Percentiles rank a stretch among this genome's conserved stretches.
Evolutionary conservation across 2,797 vertebrate genomes (phyloP).

Genomic region (Sebastiscus tertius): DNA sequence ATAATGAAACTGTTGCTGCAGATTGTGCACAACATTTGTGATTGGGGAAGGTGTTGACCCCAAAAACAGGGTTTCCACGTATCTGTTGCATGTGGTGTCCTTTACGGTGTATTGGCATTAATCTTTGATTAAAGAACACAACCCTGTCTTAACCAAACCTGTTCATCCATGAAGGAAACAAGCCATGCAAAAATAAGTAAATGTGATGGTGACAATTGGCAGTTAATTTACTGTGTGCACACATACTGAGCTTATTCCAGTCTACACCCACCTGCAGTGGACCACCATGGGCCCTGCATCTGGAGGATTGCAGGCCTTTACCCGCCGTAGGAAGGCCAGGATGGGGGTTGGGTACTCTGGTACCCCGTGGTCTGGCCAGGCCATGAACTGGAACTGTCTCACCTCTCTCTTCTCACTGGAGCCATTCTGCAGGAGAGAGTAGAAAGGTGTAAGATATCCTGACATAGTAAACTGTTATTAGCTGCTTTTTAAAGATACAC

Average conservation of each 20-base stretch:
- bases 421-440: conserved; percentile 84
- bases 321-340: conserved; percentile 92
- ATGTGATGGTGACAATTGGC: not conserved
- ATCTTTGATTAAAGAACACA: conserved; percentile 3
- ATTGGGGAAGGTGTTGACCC: not conserved
- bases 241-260: not conserved
- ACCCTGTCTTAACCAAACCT: not conserved
- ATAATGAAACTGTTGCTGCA: conserved; percentile 1
- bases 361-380: conserved; percentile 96
- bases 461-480: not conserved
- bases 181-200: not conserved
- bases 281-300: conserved; percentile 96
- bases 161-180: not conserved
- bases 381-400: conserved; percentile 98
- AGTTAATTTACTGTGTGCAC: not conserved
- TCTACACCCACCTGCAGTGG: conserved; percentile 90
- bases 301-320: conserved; percentile 93
- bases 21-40: not conserved
- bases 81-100: not conserved
- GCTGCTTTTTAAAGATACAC: conserved; percentile 13
- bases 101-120: not conserved
- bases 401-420: conserved; percentile 95
- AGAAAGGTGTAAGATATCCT: not conserved
- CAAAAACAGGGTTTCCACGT: conserved; percentile 5
- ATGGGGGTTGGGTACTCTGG: conserved; percentile 96